Base-by-base conservation (phyloP, 1,140 invertebrate genomes). In the Formica exsecta region DNA sequence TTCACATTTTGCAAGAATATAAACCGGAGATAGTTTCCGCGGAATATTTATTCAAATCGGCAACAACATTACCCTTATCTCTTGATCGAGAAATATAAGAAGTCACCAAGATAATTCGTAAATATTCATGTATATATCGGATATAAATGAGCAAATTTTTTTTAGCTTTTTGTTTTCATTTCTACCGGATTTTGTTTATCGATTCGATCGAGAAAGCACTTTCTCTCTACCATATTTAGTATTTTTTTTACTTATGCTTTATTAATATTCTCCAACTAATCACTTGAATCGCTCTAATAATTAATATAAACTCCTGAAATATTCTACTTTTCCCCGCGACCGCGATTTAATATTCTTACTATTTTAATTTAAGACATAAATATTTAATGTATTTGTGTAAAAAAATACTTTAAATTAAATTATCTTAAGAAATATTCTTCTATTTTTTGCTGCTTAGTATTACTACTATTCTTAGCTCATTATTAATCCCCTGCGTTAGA, bases 41-140 rank as follows among this genome's bases (percentile, higher is more conserved):
- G 22, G 25, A 9, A 73, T 32, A 81, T 71, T 81, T 81, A 81
- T 81, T 71, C 4, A 71, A 81, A 81, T 73, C 11, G 54, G 1
- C 4, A 36, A 44, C 11, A 32, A 70, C 22, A 51, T 8, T 41
- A 11, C 11, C 11, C 38, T 48, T n/a, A n/a, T 16, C 8, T 5
- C 5, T 36, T 48, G 19, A 44, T 32, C 36, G 25, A n/a, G 5
- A 70, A 59, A 81, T 59, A 44, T 25, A 71, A 19, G 3, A n/a
- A 54, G 7, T 9, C 11, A 36, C 25, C 32, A 32, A 32, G 25
- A 3, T 13, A 57, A 80, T 70, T 59, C n/a, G 16, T 70, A 70
- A 80, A 70, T 70, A 73, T 73, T 73, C n/a, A 80, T 70, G 25
- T 44, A 70, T 32, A 70, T 54, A 19, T 48, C 29, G 44, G 25